A percentile compares a stretch with the other conserved stretches of the same genome.
phyloP scores from a whole-genome alignment of 2,888 invertebrate species.

The Trilocha varians region DNA sequence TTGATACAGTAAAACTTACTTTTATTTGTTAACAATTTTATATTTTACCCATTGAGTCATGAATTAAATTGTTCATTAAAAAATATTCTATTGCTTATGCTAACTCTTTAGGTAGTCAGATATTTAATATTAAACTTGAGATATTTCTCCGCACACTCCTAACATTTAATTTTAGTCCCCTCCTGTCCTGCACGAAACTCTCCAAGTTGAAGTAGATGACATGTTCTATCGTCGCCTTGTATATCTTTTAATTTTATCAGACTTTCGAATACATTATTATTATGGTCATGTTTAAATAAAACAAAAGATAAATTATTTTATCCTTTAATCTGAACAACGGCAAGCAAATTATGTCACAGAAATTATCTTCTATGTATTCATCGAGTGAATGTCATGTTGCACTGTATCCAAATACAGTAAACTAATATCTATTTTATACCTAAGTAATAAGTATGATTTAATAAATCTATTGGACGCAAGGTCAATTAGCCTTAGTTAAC shows the following conservation, averaged over 20 bases:
- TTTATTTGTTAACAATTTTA: neutral
- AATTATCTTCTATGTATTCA: slow-evolving; percentile 22
- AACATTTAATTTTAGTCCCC: too few species aligned
- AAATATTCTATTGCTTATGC: too few species aligned
- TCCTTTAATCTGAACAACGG: slow-evolving; percentile 51
- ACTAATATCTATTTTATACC: slow-evolving; percentile 32
- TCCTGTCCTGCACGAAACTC: too few species aligned
- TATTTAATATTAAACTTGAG: too few species aligned
- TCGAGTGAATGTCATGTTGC: slow-evolving; percentile 34
- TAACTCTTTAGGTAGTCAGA: too few species aligned
- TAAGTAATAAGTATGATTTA: slow-evolving; percentile 35
- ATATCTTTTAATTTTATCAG: too few species aligned
- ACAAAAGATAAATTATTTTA: slow-evolving; percentile 23
- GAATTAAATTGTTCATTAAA: too few species aligned
- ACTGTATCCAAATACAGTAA: slow-evolving; percentile 23
- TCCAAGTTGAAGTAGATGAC: too few species aligned
- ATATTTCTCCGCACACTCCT: too few species aligned
- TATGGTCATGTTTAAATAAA: slow-evolving; percentile 12
- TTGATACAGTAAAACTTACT: neutral
- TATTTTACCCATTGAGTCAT: neutral
- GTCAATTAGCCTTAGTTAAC: slow-evolving; percentile 1
- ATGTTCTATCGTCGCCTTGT: too few species aligned
- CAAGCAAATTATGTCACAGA: slow-evolving; percentile 51
- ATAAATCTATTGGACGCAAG: slow-evolving; percentile 36
- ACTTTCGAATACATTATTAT: neutral